Base-by-base conservation (phyloP, 37 sponge, comb jelly and placozoan genomes). In the Sycon ciliatum region DNA sequence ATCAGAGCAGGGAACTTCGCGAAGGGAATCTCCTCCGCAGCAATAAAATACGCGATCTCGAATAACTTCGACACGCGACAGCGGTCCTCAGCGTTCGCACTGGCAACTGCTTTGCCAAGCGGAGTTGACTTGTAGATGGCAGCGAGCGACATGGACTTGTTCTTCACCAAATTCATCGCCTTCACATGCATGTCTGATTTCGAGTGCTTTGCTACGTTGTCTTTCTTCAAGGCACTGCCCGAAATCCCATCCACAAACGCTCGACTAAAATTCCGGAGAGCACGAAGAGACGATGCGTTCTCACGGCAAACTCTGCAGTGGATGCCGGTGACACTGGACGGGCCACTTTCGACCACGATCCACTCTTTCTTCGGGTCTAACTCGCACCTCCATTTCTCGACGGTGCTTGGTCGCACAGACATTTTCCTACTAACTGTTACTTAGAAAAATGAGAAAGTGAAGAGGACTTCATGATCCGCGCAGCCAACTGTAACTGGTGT, bases 191-290 rank as follows among this genome's bases (percentile, higher is more conserved):
- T 71, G 58, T 71, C 64, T 7, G 66, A 38, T 30, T 61, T 56
- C 73, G 34, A 13, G 22, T 71, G 73, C 73, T 71, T 71, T 29
- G 28, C 63, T 24, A 71, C 73, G 24, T 71, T 71, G 65, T 71
- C 52, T 33, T 74, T 74, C 71, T 74, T 74, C 32, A 74, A 32
- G 67, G 75, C 65, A 37, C 28, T 74, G 24, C 75, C 75, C n/a
- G 33, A 24, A 32, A 74, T 71, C 30, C 75, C 75, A 9, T 69
- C 34, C 6, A 74, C 68, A 66, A 74, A 74, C 7, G 71, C 32
- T 24, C 73, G 35, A 36, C 71, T 74, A 34, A 34, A 74, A 74
- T 60, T 60, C 11, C 24, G 63, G n/a, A n/a, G n/a, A n/a, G n/a
- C n/a, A n/a, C n/a, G n/a, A n/a, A n/a, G n/a, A n/a, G n/a, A n/a